Evolutionary conservation across 2,113 vertebrate genomes (phyloP), one percentile per base, ranked within the genome.

Genomic region (Fregetta grallaria): DNA sequence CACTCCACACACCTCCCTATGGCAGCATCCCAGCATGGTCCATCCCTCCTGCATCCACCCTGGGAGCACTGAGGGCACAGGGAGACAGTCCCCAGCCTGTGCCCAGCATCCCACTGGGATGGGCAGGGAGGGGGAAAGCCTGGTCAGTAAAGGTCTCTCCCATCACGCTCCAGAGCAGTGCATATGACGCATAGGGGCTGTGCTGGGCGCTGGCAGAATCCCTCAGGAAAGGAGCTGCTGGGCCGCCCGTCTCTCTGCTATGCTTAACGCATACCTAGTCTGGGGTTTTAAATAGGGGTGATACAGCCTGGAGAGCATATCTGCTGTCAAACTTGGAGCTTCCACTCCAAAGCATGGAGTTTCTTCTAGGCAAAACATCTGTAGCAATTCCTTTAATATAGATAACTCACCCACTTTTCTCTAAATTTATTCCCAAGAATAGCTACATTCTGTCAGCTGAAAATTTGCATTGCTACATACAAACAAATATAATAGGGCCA

Each of bases 111-210:
- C 45, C 81, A 45, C 19, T 6, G 5, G 40, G 45, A 74, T 44
- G 74, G 32, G 73, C 13, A 92, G 74, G 47, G 40, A 15, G 11
- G 1, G 10, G 55, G 32, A 52, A 84, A 93, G 23, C 27, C 20
- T 66, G 72, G 13, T 7, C 25, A 19, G 7, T 29, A 22, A 56
- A 70, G 17, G 22, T 40, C 8, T 58, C 23, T 61, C 34, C 80
- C 38, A 47, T 34, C 42, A 53, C 42, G 52, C 30, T 45, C n/a
- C 2, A 1, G 38, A 70, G 55, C 0, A 0, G 40, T 7, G 11
- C 29, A 59, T 47, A 45, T n/a, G 47, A 45, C 0, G 1, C 12
- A 16, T 34, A 86, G 56, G 32, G 29, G 17, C 53, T 61, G 49
- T n/a, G 34, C 50, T 32, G 58, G 16, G 9, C 1, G 5, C 77